Conservation (phyloP, 2,888 invertebrate species). For the Luperina testacea region DNA sequence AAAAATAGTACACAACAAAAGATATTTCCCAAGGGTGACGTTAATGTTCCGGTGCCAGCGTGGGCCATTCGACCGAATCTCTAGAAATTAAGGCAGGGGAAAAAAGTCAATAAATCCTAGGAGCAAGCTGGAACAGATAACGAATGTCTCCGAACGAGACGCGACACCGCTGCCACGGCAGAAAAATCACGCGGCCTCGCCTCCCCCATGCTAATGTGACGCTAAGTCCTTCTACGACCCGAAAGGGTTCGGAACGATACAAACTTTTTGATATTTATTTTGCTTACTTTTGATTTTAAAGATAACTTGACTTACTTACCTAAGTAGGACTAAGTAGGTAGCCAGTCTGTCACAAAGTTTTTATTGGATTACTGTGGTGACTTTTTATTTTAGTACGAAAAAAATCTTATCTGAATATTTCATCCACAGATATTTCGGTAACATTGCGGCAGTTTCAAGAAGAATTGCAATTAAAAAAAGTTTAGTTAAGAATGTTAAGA, state of each 20-base stretch:
- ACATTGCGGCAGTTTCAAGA: background rate
- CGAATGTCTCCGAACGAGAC: conserved; percentile 78
- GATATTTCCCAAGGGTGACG: conserved; percentile 87
- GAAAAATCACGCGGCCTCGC: conserved; percentile 66
- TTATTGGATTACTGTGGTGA: conserved; percentile 68
- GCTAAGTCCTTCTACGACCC: conserved; percentile 72
- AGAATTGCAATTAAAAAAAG: background rate
- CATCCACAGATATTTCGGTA: background rate
- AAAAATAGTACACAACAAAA: conserved; percentile 85
- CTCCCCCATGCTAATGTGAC: conserved; percentile 76
- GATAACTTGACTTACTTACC: conserved; percentile 54
- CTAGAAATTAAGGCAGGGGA: conserved; percentile 87
- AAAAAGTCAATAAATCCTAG: conserved; percentile 89
- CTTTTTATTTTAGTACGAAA: conserved; percentile 17
- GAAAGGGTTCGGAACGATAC: conserved; percentile 73
- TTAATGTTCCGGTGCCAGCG: conserved; percentile 87
- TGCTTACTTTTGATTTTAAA: conserved; percentile 68
- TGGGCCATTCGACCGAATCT: conserved; percentile 89
- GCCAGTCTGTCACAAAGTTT: conserved; percentile 60
- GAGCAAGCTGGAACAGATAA: conserved; percentile 84
- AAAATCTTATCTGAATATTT: background rate
- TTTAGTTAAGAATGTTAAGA: background rate
- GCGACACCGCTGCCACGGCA: conserved; percentile 61
- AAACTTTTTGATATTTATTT: conserved; percentile 64
- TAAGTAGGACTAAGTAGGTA: conserved; percentile 60